Evolutionary conservation across 2,113 vertebrate species (phyloP), one percentile per base, ranked within the genome.

Genomic region (Sturnus vulgaris): DNA sequence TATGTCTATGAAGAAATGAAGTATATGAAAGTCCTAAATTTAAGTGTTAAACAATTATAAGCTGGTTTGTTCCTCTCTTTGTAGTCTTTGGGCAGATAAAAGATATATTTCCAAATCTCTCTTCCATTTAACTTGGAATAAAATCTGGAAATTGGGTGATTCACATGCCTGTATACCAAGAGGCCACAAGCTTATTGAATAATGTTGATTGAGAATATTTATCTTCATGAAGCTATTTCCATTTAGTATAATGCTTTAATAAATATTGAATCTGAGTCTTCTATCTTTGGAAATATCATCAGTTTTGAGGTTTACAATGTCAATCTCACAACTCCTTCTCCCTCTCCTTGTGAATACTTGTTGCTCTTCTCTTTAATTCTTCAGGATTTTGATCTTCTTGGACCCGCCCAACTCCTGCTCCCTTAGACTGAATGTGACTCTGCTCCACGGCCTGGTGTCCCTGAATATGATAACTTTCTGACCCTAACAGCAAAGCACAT

Each of bases 371-470:
- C 23, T 88, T 70, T 78, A 69, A 22, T 82, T 82, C 28, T 63
- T 23, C 28, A 44, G 50, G 9, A 69, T 20, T 46, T 65, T 81
- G 73, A 37, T 37, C 15, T 52, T 73, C 40, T 20, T 37, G 44
- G 17, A 52, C 7, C 15, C 0, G 0, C 10, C 4, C 24, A 8
- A 4, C 4, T 84, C 15, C 40, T 85, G 25, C 19, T 22, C 23
- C 9, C 20, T 79, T 56, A 8, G 5, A 24, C 5, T 63, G 63
- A 31, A 35, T 11, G 6, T 0, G 7, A 15, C n/a, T 82, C 20
- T 59, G 27, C 30, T 69, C 31, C 73, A 65, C 1, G 3, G 40
- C 15, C 30, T 47, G 33, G 9, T 56, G 21, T 33, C 27, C 63
- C n/a, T 61, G 65, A 82, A 57, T 10, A 22, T 30, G 61, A n/a